phyloP scores from a whole-genome alignment of 2,113 vertebrate species.

The Cichladusa arquata region DNA sequence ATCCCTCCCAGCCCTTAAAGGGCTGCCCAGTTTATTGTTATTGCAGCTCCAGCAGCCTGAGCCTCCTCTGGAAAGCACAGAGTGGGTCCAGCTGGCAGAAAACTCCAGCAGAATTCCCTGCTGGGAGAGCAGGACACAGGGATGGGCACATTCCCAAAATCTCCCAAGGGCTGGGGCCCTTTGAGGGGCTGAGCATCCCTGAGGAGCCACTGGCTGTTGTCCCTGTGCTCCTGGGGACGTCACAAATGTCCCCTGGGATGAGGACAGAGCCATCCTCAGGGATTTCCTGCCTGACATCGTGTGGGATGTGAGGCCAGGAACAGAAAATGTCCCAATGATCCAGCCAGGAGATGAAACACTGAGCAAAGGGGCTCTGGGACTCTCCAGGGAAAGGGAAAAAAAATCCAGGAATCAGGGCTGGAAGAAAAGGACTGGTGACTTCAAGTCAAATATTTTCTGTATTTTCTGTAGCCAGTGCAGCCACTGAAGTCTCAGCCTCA shows the following conservation, averaged over 20 bases:
- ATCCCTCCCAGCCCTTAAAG: neutral
- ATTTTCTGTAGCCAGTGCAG: neutral
- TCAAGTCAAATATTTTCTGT: neutral
- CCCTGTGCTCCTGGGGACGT: rapidly evolving
- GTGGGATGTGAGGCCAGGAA: neutral
- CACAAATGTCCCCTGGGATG: rapidly evolving
- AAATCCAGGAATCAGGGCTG: neutral
- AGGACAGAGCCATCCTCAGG: neutral
- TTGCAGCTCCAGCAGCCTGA: conserved; percentile 6
- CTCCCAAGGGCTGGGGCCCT: neutral
- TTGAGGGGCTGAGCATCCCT: neutral
- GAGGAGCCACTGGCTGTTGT: neutral
- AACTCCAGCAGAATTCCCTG: neutral
- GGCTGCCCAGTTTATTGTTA: neutral
- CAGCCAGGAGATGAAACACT: neutral
- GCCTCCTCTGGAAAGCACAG: neutral
- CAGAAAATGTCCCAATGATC: neutral
- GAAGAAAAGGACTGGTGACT: neutral
- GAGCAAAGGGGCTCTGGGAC: neutral
- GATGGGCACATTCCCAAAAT: neutral
- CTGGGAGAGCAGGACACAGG: neutral
- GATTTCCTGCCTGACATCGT: neutral
- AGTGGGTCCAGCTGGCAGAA: neutral
- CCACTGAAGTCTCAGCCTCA: neutral
- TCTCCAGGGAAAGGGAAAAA: neutral